Evolutionary conservation across 2,888 invertebrate genomes (phyloP).

Genomic region (Ectemnius continuus): DNA sequence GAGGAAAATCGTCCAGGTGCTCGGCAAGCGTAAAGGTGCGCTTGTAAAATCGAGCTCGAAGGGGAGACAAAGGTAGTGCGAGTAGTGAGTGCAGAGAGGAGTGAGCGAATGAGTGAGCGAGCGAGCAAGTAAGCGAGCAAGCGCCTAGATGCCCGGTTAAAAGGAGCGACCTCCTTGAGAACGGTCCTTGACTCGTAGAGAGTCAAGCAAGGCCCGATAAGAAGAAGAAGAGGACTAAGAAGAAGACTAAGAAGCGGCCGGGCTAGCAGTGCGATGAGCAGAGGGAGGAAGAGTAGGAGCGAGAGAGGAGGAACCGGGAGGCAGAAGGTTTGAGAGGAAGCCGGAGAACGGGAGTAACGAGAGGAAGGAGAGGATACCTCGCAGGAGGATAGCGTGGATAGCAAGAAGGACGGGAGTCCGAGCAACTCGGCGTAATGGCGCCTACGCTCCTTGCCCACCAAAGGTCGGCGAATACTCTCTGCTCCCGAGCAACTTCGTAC

Average conservation of each 20-base stretch:
- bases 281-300: constrained; percentile 38
- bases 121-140: constrained; percentile 9
- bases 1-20: neutral
- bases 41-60: constrained; percentile 2
- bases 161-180: constrained; percentile 77
- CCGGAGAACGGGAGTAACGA: constrained; percentile 39
- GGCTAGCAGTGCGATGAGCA: constrained; percentile 30
- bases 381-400: constrained; percentile 50
- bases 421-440: constrained; percentile 63
- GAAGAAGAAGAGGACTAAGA: constrained; percentile 48
- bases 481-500: constrained; percentile 49
- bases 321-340: constrained; percentile 14
- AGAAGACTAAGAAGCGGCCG: constrained; percentile 9
- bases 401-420: constrained; percentile 45
- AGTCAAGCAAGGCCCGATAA: constrained; percentile 50
- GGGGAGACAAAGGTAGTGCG: constrained; percentile 56
- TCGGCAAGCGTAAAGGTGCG: neutral
- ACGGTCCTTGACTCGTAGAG: constrained; percentile 77
- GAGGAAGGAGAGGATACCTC: constrained; percentile 38
- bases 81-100: too few relatives aligned
- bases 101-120: too few relatives aligned
- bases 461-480: constrained; percentile 57
- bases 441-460: constrained; percentile 59
- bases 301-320: constrained; percentile 21
- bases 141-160: constrained; percentile 60